Evolutionary conservation across 2,888 invertebrate genomes (phyloP).

Genomic region (Bedellia somnulentella): DNA sequence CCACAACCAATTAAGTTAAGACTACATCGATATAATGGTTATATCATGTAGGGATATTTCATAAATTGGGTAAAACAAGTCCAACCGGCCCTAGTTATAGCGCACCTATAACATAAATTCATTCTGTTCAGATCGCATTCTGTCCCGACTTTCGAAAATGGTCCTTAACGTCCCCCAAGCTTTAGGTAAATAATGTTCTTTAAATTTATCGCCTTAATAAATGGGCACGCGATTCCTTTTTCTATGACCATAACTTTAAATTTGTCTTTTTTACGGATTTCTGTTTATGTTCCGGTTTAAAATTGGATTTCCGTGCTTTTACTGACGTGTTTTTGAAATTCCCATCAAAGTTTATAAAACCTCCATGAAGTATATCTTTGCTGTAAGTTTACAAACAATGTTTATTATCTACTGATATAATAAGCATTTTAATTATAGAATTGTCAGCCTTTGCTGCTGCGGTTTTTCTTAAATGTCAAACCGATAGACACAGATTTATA

Average conservation of each 20-base stretch:
- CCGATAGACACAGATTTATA: no score
- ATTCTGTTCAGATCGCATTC: constrained; percentile 38
- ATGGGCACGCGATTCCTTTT: constrained; percentile 44
- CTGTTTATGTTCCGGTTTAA: no score
- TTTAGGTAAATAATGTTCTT: constrained; percentile 57
- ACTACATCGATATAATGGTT: not conserved
- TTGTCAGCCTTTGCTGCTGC: no score
- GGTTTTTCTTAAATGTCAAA: no score
- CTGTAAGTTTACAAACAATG: no score
- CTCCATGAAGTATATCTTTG: no score
- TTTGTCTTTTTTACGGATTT: constrained; percentile 16
- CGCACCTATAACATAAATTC: constrained; percentile 21
- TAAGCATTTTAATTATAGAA: no score
- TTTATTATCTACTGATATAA: no score
- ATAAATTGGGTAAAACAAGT: not conserved
- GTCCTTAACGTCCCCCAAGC: constrained; percentile 51
- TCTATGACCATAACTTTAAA: constrained; percentile 54
- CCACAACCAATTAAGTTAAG: no score
- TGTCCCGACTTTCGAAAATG: constrained; percentile 42
- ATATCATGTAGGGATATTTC: not conserved
- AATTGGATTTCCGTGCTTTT: no score
- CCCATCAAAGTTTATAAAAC: no score
- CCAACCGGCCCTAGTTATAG: constrained; percentile 5
- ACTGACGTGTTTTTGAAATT: no score
- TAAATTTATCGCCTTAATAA: constrained; percentile 57